Evolutionary conservation across 2,113 vertebrate species (phyloP), one percentile per base, ranked within the genome.

Genomic region (Ceyx margarethae): DNA sequence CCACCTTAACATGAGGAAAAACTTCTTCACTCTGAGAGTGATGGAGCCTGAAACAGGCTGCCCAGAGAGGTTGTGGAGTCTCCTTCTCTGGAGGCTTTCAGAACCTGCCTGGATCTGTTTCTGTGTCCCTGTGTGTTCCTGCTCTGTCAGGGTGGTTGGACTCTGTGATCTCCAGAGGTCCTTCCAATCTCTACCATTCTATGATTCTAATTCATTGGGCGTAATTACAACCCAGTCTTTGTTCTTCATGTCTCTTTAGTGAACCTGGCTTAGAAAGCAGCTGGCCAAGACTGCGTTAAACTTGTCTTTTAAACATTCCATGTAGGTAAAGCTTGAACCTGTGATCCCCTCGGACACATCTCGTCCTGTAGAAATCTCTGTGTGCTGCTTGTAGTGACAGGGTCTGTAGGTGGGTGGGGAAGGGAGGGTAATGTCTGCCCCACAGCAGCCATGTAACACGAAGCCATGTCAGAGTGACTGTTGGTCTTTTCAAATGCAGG

Each of bases 401-500:
- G 37, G 37, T 37, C 37, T 37, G 37, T 37, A 37, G 51, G 26
- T 12, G 19, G 46, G 46, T 11, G 46, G 19, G 51, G 25, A 75
- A 14, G 57, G 33, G 51, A 29, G 37, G 11, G 23, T 20, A 20
- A 46, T 46, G 46, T 46, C 46, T 46, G 10, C 16, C 46, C 46
- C 19, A 11, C 46, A 46, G 46, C 46, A 46, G 9, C 53, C 54
- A 11, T 13, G 21, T 40, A 10, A 15, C 61, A 25, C 3, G 7
- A 11, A 35, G 15, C 37, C 10, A 6, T 6, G 14, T 79, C 74
- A 60, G 3, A 43, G n/a, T 79, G 25, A 6, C 42, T 51, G 25
- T 6, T 76, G 77, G 9, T 89, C 46, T 78, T 72, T 42, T 10
- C 58, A 31, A 33, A 69, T 10, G 25, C 87, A 98, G 98, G 74